phyloP scores from a whole-genome alignment of 2,888 invertebrate genomes.

The Artemia sinica region DNA sequence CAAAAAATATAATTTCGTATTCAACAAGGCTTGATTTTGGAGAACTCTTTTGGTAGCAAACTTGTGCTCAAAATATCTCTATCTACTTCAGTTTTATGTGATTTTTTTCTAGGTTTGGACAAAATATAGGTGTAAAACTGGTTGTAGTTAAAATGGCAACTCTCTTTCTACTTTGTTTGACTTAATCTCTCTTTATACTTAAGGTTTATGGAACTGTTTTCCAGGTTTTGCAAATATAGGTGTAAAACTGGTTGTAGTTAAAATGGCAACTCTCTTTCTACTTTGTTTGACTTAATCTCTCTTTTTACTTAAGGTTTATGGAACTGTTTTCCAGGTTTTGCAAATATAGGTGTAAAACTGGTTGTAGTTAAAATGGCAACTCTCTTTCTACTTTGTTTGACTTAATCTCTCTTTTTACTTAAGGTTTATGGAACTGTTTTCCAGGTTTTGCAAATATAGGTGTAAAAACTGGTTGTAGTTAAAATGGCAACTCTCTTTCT shows the following conservation, averaged over 20 bases:
- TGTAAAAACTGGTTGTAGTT: constrained; percentile 81
- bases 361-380: constrained; percentile 59
- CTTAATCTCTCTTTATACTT: no score
- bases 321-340: constrained; percentile 54
- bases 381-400: no score
- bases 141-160: constrained; percentile 4
- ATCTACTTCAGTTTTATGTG: no score
- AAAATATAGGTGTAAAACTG: not conserved
- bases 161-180: no score
- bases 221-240: constrained; percentile 92
- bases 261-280: constrained; percentile 30
- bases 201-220: constrained; percentile 25
- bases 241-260: constrained; percentile 83
- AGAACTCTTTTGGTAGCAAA: no score
- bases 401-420: no score
- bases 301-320: no score
- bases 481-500: constrained; percentile 34
- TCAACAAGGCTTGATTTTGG: no score
- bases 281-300: no score
- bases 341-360: constrained; percentile 82
- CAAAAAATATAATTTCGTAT: no score
- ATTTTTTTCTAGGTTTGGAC: no score
- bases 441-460: constrained; percentile 92
- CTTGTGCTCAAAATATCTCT: no score
- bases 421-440: constrained; percentile 25